Evolutionary conservation across 2,113 vertebrate species (phyloP).

Genomic region (Malurus elegans): DNA sequence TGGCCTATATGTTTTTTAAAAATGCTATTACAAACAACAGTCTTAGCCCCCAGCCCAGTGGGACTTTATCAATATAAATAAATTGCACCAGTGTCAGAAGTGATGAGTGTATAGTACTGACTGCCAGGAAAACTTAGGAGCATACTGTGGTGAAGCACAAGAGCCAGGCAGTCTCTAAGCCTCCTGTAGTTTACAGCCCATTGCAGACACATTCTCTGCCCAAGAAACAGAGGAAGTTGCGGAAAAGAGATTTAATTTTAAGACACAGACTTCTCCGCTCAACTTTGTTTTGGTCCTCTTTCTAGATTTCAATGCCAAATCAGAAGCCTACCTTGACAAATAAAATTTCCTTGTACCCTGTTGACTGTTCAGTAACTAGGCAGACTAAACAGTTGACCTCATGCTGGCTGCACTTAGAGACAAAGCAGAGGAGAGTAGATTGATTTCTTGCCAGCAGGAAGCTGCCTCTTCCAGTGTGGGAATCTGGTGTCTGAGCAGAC

Average conservation of each 20-base stretch:
- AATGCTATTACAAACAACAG: neutral
- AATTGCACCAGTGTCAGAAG: neutral
- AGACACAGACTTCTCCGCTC: neutral
- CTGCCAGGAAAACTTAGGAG: neutral
- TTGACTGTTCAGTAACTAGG: neutral
- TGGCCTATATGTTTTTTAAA: neutral
- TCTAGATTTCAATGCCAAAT: neutral
- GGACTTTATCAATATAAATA: neutral
- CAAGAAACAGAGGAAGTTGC: neutral
- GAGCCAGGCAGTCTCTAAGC: neutral
- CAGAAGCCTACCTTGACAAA: neutral
- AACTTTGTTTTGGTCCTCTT: neutral
- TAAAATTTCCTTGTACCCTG: neutral
- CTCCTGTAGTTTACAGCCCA: neutral
- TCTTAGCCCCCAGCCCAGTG: neutral
- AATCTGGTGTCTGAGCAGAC: neutral
- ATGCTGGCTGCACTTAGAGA: neutral
- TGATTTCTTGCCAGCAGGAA: neutral
- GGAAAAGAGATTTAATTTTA: neutral
- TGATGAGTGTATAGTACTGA: neutral
- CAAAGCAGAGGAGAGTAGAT: neutral
- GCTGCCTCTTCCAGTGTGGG: neutral
- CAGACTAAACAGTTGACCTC: neutral
- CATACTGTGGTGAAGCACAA: rapidly evolving
- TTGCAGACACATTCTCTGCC: neutral